Conservation (phyloP, 2,888 invertebrate genomes). For the Drosophila quinaria region DNA sequence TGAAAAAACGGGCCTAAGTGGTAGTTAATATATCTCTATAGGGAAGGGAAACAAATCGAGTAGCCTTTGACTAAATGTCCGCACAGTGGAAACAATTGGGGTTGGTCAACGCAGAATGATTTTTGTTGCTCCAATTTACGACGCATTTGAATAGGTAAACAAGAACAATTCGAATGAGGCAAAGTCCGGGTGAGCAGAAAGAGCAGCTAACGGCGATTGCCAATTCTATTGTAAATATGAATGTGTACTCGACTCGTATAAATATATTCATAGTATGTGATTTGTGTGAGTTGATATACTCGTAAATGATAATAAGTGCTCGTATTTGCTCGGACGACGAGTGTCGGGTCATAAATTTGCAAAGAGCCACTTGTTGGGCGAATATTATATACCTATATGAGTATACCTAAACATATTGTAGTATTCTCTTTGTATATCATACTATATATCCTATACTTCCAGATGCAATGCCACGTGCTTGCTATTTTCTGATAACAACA, state of each 20-base stretch:
- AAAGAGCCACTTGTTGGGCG: conserved; percentile 21
- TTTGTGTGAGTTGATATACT: conserved; percentile 9
- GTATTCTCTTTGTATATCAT: conserved; percentile 16
- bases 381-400: conserved; percentile 7
- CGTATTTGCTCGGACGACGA: conserved; percentile 12
- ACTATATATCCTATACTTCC: conserved; percentile 21
- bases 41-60: conserved; percentile 9
- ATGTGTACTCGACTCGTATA: not conserved
- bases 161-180: conserved; percentile 5
- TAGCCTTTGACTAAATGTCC: conserved; percentile 24
- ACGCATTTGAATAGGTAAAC: conserved; percentile 62
- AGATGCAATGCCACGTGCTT: conserved; percentile 34
- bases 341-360: conserved; percentile 30
- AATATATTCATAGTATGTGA: not conserved
- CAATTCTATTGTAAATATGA: conserved; percentile 42
- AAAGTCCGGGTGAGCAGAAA: conserved; percentile 6
- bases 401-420: not conserved
- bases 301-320: conserved; percentile 19
- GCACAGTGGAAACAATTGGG: conserved; percentile 37
- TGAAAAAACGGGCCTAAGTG: too few relatives aligned
- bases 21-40: too few relatives aligned
- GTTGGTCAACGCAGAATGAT: conserved; percentile 56
- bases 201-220: conserved; percentile 23
- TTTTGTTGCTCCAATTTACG: conserved; percentile 25
- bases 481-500: conserved; percentile 51